Evolutionary conservation across 2,797 vertebrate species (phyloP).

Genomic region (Labroides dimidiatus): DNA sequence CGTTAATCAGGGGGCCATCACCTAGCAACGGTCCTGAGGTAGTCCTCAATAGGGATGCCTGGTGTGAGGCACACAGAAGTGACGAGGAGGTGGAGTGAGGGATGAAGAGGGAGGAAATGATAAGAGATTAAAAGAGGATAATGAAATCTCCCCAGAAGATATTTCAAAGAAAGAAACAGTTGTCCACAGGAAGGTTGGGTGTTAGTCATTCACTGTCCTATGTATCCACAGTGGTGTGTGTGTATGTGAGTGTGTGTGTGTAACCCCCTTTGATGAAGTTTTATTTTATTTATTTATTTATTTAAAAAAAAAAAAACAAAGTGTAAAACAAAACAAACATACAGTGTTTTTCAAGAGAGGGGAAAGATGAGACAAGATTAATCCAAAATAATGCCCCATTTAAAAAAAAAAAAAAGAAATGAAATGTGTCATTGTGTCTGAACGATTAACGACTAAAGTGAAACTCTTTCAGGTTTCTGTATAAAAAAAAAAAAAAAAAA

Average conservation of each 20-base stretch:
- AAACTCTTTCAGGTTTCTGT: too few relatives aligned
- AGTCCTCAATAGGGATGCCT: slow-evolving; percentile 87
- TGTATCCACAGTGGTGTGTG: slow-evolving; percentile 58
- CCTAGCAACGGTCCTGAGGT: slow-evolving; percentile 91
- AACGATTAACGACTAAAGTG: too few relatives aligned
- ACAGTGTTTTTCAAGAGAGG: background rate
- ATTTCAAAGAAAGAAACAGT: slow-evolving; percentile 44
- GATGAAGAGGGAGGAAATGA: slow-evolving; percentile 57
- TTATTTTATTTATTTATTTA: background rate
- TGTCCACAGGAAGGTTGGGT: slow-evolving; percentile 5
- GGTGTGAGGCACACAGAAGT: slow-evolving; percentile 75
- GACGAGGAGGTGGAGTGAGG: slow-evolving; percentile 58
- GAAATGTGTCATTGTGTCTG: too few relatives aligned
- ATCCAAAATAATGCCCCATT: too few relatives aligned
- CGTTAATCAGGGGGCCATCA: slow-evolving; percentile 91
- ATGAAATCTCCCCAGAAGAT: slow-evolving; percentile 69
- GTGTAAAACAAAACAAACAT: too few relatives aligned
- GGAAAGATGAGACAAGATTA: too few relatives aligned
- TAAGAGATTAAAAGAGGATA: slow-evolving; percentile 63
- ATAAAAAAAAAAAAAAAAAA: too few relatives aligned
- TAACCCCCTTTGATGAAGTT: background rate
- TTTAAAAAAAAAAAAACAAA: too few relatives aligned
- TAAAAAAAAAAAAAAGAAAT: too few relatives aligned
- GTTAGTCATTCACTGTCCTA: too few relatives aligned
- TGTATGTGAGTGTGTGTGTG: too few relatives aligned